phyloP scores from a whole-genome alignment of 64 coral and sea anemone genomes.

The Porites australiensis region DNA sequence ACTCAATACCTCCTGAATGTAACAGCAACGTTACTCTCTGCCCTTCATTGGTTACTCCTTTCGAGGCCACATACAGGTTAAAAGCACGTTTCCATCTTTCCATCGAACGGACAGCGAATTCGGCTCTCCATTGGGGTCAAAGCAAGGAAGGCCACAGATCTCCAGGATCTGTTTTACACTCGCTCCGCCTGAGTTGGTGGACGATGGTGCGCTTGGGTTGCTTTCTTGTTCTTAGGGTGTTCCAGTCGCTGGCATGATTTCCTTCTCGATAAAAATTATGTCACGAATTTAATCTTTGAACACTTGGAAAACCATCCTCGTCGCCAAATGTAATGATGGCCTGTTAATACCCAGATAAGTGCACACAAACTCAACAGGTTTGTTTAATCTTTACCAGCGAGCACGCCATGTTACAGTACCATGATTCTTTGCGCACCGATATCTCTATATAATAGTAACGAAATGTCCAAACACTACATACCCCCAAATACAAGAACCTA shows the following conservation, averaged over 20 bases:
- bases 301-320: not conserved
- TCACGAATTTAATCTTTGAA: not conserved
- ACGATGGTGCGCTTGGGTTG: not conserved
- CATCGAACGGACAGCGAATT: constrained; percentile 57
- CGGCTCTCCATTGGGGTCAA: constrained; percentile 50
- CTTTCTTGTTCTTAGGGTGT: not conserved
- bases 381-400: not conserved
- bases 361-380: not conserved
- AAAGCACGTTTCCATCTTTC: constrained; percentile 70
- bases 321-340: not conserved
- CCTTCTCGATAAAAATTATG: not conserved
- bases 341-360: not conserved
- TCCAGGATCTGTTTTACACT: not conserved
- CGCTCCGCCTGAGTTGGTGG: not conserved
- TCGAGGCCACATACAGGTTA: constrained; percentile 54
- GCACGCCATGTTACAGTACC: constrained; percentile 20
- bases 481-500: not conserved
- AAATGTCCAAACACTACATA: constrained; percentile 38
- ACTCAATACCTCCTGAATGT: constrained; percentile 48
- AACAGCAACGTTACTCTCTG: constrained; percentile 59
- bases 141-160: constrained; percentile 9
- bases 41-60: constrained; percentile 51
- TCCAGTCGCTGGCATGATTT: not conserved
- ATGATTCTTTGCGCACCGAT: not conserved
- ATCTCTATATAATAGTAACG: not conserved